phyloP scores from a whole-genome alignment of 1,140 invertebrate genomes.

The Drosophila neocordata region DNA sequence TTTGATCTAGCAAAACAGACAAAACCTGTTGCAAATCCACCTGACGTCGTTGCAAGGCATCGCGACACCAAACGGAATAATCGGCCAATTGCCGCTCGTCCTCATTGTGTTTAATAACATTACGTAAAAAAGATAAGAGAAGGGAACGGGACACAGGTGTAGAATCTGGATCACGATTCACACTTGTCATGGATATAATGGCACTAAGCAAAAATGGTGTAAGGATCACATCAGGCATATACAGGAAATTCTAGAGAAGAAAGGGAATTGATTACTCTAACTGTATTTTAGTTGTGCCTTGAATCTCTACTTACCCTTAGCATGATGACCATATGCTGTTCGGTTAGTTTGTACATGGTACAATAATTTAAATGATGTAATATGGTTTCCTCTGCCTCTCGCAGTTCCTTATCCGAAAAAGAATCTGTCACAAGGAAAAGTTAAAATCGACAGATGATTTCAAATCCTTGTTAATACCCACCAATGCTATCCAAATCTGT shows the following conservation, averaged over 20 bases:
- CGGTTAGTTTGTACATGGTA: conserved; percentile 73
- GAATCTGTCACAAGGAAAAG: conserved; percentile 51
- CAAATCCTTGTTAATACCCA: not conserved
- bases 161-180: conserved; percentile 75
- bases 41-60: conserved; percentile 69
- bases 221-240: conserved; percentile 72
- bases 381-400: conserved; percentile 77
- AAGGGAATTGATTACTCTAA: not conserved
- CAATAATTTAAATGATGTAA: conserved; percentile 80
- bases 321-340: conserved; percentile 65
- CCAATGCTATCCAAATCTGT: conserved; percentile 83
- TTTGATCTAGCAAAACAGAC: conserved; percentile 74
- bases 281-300: too few species aligned
- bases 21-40: conserved; percentile 75
- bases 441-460: not conserved
- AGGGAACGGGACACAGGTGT: conserved; percentile 55
- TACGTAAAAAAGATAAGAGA: conserved; percentile 71
- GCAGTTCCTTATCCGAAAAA: conserved; percentile 76
- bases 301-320: conserved; percentile 45
- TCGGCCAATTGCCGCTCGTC: conserved; percentile 62
- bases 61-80: conserved; percentile 77
- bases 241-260: conserved; percentile 62
- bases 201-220: conserved; percentile 79
- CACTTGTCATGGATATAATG: conserved; percentile 70
- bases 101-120: conserved; percentile 73